Percentiles rank a stretch among this genome's conserved stretches.
These are phyloP conservation scores for Mandrillus leucophaeus DNA, from an alignment of 2,113 vertebrate species.

Conservation along the genomic window DNA sequence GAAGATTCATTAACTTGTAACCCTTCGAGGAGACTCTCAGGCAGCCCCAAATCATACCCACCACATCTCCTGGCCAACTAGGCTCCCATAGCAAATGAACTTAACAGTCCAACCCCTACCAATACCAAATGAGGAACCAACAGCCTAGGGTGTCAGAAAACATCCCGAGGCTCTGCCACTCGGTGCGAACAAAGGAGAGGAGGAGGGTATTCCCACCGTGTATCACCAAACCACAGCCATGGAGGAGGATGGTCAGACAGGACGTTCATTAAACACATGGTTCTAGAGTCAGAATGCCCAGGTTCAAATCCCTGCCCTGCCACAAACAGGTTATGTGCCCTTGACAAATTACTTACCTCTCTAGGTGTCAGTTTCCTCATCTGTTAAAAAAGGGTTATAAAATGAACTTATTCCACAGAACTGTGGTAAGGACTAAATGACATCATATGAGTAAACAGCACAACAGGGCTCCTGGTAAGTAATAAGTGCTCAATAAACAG, in stretches of 20 bases:
- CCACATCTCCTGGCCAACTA: neutral
- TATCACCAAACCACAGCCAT: neutral
- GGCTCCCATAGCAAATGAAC: neutral
- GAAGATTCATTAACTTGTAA: slow-evolving; percentile 4
- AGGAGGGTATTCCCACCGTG: neutral
- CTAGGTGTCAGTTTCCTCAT: neutral
- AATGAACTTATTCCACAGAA: neutral
- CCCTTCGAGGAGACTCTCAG: neutral
- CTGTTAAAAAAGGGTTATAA: neutral
- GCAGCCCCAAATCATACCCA: neutral
- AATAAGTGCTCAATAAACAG: neutral
- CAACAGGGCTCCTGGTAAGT: neutral
- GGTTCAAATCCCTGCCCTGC: neutral
- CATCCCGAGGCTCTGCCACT: neutral
- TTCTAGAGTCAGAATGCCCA: neutral
- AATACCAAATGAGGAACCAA: neutral
- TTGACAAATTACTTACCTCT: slow-evolving; percentile 8
- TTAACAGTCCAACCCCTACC: neutral
- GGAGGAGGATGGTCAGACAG: neutral
- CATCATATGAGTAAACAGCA: neutral
- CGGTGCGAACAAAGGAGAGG: neutral
- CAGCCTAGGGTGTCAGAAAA: neutral
- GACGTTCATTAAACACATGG: neutral
- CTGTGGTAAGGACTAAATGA: neutral
- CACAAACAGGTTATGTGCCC: neutral